Base-by-base conservation (phyloP, 1,140 invertebrate species). In the Brachionus angularis region DNA sequence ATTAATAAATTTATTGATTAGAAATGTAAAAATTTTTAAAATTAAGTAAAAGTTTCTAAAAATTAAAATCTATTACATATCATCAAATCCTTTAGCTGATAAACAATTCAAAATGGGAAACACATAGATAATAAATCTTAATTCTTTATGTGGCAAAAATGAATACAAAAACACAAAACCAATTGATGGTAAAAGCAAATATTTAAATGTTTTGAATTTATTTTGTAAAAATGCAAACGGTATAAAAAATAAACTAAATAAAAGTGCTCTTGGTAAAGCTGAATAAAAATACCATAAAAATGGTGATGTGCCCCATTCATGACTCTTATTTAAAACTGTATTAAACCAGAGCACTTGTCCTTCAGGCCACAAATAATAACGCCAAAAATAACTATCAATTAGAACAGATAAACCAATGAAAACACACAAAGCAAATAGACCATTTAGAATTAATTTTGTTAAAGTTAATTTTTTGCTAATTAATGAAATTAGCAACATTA, bases 271-370 rank as follows among this genome's bases (percentile, higher is more conserved):
- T 1, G 96, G 96, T 25, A 99, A 80, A 1, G 93, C 96, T 33
- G 93, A 97, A 81, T 94, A 96, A 79, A 97, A 96, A 80, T 99
- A 99, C 96, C 96, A 99, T 8, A 92, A 79, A 80, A 96, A 96
- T 71, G 95, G 96, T 42, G 87, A 89, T 47, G 91, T 95, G 91
- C 96, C 96, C 90, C 92, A 99, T 73, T 96, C 84, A 18, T 89
- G 89, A 79, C 95, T 98, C 80, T 92, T 91, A 79, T 99, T 98
- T 1, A 93, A 81, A 64, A 95, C 83, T 4, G 90, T 89, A 80
- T 99, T 99, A 80, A 91, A 98, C 86, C 89, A 96, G 52, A 98
- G 86, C 0, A 98, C 95, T 85, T 96, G 91, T 25, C 91, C 93
- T 85, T 99, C 96, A 0, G 96, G 95, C 96, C 96, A 99, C 2